Evolutionary conservation across 2,888 invertebrate genomes (phyloP).

Genomic region (Smittia aterrima): DNA sequence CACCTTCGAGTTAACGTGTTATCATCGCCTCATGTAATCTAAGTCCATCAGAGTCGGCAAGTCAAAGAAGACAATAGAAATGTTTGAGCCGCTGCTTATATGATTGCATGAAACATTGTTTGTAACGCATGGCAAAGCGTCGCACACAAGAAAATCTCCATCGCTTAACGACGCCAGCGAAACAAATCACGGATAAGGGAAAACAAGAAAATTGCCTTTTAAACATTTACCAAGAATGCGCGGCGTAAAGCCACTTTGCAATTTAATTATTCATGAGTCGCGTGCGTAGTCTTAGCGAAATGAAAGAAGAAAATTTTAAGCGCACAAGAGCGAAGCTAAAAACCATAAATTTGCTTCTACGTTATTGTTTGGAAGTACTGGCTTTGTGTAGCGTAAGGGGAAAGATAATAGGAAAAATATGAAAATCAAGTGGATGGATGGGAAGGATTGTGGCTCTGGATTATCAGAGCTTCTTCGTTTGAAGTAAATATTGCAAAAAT

Average conservation of each 20-base stretch:
- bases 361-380: background rate
- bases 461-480: no score
- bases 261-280: constrained; percentile 41
- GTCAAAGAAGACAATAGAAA: background rate
- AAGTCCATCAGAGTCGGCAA: background rate
- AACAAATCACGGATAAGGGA: background rate
- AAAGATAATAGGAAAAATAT: background rate
- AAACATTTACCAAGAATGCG: background rate
- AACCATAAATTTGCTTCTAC: background rate
- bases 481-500: no score
- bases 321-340: background rate
- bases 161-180: background rate
- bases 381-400: background rate
- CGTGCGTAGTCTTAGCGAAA: constrained; percentile 34
- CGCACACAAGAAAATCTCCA: background rate
- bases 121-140: constrained; percentile 8
- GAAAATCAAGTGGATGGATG: background rate
- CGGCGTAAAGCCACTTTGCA: constrained; percentile 21
- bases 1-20: background rate
- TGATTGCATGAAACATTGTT: background rate
- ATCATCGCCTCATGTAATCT: background rate
- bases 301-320: background rate
- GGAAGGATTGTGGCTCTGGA: no score
- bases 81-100: background rate
- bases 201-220: constrained; percentile 20